Conservation (phyloP, 2,888 invertebrate genomes). For the Phortica magna region DNA sequence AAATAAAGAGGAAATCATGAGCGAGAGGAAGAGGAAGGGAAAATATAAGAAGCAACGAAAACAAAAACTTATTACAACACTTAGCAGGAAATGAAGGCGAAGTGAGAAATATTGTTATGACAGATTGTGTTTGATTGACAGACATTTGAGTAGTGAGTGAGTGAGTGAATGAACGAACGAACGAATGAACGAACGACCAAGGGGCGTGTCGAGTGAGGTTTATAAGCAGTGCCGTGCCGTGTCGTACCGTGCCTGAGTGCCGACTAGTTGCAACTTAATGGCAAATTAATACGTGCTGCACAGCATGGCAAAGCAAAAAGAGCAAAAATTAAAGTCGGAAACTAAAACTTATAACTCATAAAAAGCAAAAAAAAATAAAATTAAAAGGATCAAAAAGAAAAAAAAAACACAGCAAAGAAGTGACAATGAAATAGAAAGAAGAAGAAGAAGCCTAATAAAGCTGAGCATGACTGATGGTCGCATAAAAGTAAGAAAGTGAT, state of each 20-base stretch:
- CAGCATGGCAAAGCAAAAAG: not conserved
- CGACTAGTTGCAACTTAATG: conserved; percentile 16
- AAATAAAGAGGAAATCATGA: not conserved
- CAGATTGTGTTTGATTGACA: conserved; percentile 31
- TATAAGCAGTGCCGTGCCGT: not conserved
- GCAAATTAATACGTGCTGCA: conserved; percentile 25
- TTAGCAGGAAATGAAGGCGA: conserved; percentile 1
- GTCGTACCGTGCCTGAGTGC: not conserved
- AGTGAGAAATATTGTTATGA: conserved; percentile 34
- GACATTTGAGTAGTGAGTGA: not conserved
- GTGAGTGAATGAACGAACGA: not conserved
- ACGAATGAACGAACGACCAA: not conserved
- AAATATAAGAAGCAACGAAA: conserved; percentile 20
- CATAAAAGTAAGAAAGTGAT: conserved; percentile 39
- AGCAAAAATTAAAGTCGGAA: not conserved
- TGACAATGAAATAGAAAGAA: conserved; percentile 6
- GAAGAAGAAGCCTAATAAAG: conserved; percentile 25
- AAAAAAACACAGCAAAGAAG: conserved; percentile 13
- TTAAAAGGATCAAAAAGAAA: not conserved
- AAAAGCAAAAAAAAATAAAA: not conserved
- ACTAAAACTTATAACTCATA: not conserved
- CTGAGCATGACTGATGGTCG: conserved; percentile 52
- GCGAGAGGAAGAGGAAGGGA: not conserved
- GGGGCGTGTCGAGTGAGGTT: not conserved
- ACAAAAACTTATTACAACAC: conserved; percentile 32